Percentiles rank a stretch among this genome's conserved stretches.
These are phyloP conservation scores for Mycogona germanica DNA, from an alignment of 2,888 invertebrate species.

Conservation along the genomic window DNA sequence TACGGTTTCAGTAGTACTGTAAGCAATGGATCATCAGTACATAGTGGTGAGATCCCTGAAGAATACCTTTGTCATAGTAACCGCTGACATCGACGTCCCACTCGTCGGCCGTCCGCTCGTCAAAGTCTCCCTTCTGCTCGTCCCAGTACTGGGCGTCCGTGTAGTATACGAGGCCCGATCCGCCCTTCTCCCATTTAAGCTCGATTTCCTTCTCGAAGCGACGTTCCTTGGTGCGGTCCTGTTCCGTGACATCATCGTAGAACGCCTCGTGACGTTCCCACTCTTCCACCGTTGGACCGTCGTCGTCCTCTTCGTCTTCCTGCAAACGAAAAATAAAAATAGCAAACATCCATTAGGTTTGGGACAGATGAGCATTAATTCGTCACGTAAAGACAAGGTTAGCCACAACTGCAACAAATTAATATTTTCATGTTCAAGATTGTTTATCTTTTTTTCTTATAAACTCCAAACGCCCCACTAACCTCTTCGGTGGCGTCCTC, in stretches of 20 bases:
- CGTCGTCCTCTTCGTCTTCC: slow-evolving; percentile 24
- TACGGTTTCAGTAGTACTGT: no score
- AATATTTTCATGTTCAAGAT: no score
- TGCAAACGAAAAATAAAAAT: no score
- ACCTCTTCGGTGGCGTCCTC: neutral
- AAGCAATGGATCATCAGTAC: neutral
- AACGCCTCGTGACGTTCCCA: slow-evolving; percentile 42
- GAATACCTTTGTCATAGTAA: slow-evolving; percentile 36
- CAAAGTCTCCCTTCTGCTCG: slow-evolving; percentile 39
- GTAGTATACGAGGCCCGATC: slow-evolving; percentile 44
- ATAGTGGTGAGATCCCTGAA: no score
- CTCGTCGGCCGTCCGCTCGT: slow-evolving; percentile 43
- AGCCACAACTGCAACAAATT: no score
- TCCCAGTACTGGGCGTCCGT: slow-evolving; percentile 45
- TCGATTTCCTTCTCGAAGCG: slow-evolving; percentile 36
- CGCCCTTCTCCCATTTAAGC: slow-evolving; percentile 46
- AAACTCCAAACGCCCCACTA: no score
- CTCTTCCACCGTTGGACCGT: slow-evolving; percentile 40
- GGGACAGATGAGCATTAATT: no score
- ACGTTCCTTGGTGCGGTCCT: slow-evolving; percentile 39
- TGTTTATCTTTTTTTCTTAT: no score
- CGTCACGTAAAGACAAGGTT: no score
- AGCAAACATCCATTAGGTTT: no score
- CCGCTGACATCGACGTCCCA: slow-evolving; percentile 44
- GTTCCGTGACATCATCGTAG: slow-evolving; percentile 38